Percentiles rank a stretch among this genome's conserved stretches.
These are phyloP conservation scores for Drosophila percnosoma DNA, from an alignment of 2,888 invertebrate genomes.

Conservation along the genomic window DNA sequence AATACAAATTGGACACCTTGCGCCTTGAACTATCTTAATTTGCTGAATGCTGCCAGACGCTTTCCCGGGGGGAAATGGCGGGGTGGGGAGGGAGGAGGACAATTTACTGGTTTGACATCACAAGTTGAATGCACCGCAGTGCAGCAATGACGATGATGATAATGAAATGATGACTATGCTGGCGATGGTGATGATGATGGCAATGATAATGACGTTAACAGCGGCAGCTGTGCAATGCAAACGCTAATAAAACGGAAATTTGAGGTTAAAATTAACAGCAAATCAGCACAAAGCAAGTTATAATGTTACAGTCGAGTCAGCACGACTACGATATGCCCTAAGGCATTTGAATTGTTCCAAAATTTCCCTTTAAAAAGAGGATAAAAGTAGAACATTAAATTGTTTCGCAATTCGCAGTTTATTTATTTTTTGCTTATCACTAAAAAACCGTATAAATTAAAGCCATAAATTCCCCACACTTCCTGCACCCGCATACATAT, in stretches of 20 bases:
- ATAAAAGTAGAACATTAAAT: neutral
- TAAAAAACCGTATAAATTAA: neutral
- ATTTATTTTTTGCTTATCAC: neutral
- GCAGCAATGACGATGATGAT: slow-evolving; percentile 27
- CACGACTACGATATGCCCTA: neutral
- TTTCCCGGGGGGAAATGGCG: neutral
- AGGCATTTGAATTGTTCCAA: neutral
- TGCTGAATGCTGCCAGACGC: slow-evolving; percentile 34
- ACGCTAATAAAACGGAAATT: slow-evolving; percentile 50
- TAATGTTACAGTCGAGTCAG: neutral
- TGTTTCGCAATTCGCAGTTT: neutral
- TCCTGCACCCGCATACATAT: no score
- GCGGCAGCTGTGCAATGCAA: slow-evolving; percentile 28
- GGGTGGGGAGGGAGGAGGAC: neutral
- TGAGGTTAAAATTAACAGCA: slow-evolving; percentile 40
- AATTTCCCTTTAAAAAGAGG: neutral
- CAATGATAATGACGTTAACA: slow-evolving; percentile 7
- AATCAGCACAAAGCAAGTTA: neutral
- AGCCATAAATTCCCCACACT: neutral
- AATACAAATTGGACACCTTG: slow-evolving; percentile 24
- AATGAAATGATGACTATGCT: slow-evolving; percentile 11
- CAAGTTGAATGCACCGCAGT: slow-evolving; percentile 24
- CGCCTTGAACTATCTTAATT: slow-evolving; percentile 14
- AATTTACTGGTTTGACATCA: slow-evolving; percentile 48
- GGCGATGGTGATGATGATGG: neutral